A percentile compares a stretch with the other conserved stretches of the same genome.
Conservation (phyloP, 2,797 vertebrate species). For the Tapera naevia region DNA sequence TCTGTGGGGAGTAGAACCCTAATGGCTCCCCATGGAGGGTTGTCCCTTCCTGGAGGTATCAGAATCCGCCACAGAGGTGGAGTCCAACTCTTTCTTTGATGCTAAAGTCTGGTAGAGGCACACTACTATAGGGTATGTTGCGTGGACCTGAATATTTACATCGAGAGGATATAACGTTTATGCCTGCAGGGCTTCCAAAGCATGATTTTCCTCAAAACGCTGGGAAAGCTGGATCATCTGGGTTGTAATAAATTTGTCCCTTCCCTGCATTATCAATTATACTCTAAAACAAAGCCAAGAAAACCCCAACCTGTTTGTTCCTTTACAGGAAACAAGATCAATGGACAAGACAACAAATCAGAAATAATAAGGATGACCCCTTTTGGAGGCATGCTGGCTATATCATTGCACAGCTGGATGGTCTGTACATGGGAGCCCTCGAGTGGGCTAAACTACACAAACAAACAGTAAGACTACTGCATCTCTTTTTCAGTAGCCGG, state of each 20-base stretch:
- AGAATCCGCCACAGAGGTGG: neutral
- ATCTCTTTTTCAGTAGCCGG: slow-evolving; percentile 34
- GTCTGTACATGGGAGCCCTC: slow-evolving; percentile 83
- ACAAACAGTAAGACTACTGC: slow-evolving; percentile 76
- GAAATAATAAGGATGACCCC: slow-evolving; percentile 79
- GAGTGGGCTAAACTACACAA: slow-evolving; percentile 82
- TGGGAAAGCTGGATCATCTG: neutral
- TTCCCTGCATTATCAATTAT: neutral
- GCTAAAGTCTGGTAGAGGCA: neutral
- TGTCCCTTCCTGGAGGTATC: too few relatives aligned
- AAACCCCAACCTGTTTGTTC: slow-evolving; percentile 54
- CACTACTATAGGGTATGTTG: neutral
- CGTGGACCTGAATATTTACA: neutral
- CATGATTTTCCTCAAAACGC: neutral
- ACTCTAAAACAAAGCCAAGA: neutral
- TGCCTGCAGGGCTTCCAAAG: neutral
- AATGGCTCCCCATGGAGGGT: too few relatives aligned
- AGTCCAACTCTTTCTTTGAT: neutral
- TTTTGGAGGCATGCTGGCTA: slow-evolving; percentile 88
- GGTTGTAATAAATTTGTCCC: neutral
- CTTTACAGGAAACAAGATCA: slow-evolving; percentile 83
- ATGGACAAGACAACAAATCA: slow-evolving; percentile 86
- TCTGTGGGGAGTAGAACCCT: too few relatives aligned
- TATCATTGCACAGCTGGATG: slow-evolving; percentile 87
- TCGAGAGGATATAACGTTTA: neutral